A percentile compares a stretch with the other conserved stretches of the same genome.
Evolutionary conservation across 92 coral and sea anemone genomes (phyloP).

Genomic region (Siderastrea siderea): DNA sequence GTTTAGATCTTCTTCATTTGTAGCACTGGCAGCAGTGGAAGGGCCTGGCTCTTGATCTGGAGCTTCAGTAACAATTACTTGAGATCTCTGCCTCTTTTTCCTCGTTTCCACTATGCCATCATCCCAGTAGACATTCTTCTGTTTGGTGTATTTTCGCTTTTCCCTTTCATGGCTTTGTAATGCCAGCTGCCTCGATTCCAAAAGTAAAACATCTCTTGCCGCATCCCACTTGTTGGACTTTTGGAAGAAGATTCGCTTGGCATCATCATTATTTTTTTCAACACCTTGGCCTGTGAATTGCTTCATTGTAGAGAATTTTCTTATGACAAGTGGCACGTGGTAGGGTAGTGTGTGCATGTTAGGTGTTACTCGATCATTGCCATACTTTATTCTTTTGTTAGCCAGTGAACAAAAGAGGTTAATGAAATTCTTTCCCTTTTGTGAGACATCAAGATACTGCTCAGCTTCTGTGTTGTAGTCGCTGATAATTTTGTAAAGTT

Average conservation of each 20-base stretch:
- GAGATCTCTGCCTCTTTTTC: slow-evolving; percentile 18
- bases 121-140: slow-evolving; percentile 3
- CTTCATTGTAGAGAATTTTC: background rate
- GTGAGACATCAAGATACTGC: background rate
- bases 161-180: slow-evolving; percentile 37
- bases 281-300: slow-evolving; percentile 68
- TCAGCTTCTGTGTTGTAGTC: background rate
- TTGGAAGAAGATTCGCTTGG: no score
- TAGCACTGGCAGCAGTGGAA: no score
- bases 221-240: no score
- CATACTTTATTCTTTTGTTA: background rate
- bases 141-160: slow-evolving; percentile 49
- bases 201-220: no score
- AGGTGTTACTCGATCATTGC: slow-evolving; percentile 1
- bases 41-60: slow-evolving; percentile 12
- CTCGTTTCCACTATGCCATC: slow-evolving; percentile 20
- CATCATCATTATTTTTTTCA: slow-evolving; percentile 69
- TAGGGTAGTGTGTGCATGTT: slow-evolving; percentile 45
- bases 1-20: no score
- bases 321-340: slow-evolving; percentile 32
- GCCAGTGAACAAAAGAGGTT: slow-evolving; percentile 45
- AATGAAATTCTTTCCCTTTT: slow-evolving; percentile 24
- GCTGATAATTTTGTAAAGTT: slow-evolving; percentile 10
- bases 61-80: background rate
- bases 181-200: no score